These are phyloP conservation scores for Doryteuthis pealeii DNA, from an alignment of 1,140 invertebrate genomes.

Conservation along the genomic window DNA sequence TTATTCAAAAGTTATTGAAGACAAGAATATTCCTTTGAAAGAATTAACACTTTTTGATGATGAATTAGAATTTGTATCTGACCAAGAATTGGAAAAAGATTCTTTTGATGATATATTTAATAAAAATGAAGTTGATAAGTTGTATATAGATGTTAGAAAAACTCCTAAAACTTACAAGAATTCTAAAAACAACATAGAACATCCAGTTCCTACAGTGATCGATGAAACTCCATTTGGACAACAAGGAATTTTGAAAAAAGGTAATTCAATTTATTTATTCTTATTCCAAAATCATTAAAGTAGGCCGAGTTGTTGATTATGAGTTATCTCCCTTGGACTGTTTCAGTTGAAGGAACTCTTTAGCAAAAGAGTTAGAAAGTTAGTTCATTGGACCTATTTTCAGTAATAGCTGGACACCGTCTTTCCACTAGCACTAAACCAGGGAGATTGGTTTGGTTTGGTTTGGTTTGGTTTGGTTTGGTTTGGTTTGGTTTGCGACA, in stretches of 20 bases:
- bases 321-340: too few relatives aligned
- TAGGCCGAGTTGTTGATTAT: too few relatives aligned
- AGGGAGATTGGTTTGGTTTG: too few relatives aligned
- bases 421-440: too few relatives aligned
- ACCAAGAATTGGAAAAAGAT: neutral
- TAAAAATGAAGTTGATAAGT: too few relatives aligned
- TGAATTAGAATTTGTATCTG: neutral
- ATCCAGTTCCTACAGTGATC: conserved; percentile 9
- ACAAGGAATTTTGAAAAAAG: conserved; percentile 5
- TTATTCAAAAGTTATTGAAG: neutral
- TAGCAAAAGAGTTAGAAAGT: too few relatives aligned
- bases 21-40: neutral
- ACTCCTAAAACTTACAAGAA: conserved; percentile 16
- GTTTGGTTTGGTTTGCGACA: too few relatives aligned
- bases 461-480: too few relatives aligned
- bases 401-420: too few relatives aligned
- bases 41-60: conserved; percentile 8
- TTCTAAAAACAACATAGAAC: neutral
- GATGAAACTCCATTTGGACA: conserved; percentile 9
- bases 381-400: too few relatives aligned
- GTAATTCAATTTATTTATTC: neutral
- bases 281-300: too few relatives aligned
- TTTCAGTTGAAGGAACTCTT: too few relatives aligned
- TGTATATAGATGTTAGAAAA: neutral
- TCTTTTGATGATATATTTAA: neutral